These are phyloP conservation scores for Drosophila orena DNA, from an alignment of 1,140 invertebrate genomes.

Conservation along the genomic window DNA sequence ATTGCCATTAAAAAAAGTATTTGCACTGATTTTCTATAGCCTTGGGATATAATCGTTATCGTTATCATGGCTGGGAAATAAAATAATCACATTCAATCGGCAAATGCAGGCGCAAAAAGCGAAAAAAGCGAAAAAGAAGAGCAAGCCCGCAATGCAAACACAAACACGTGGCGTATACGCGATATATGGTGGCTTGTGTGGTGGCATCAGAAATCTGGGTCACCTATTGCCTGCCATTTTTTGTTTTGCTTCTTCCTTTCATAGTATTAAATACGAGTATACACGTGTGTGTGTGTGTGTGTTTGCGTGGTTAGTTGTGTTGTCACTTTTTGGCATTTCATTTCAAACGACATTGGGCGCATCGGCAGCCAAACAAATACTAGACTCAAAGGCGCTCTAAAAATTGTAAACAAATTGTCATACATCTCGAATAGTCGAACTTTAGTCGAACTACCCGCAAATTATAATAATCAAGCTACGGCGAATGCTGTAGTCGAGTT, in stretches of 20 bases:
- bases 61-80: conserved; percentile 34
- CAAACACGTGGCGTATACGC: conserved; percentile 44
- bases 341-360: conserved; percentile 63
- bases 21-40: conserved; percentile 34
- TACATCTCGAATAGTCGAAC: background rate
- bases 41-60: conserved; percentile 15
- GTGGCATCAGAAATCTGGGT: conserved; percentile 73
- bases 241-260: conserved; percentile 27
- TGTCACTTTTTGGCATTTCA: conserved; percentile 73
- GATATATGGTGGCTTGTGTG: conserved; percentile 20
- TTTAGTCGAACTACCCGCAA: background rate
- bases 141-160: conserved; percentile 7
- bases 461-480: background rate
- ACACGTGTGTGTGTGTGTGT: no score
- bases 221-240: conserved; percentile 73
- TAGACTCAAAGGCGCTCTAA: background rate
- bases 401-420: conserved; percentile 9
- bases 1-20: conserved; percentile 37
- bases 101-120: conserved; percentile 8
- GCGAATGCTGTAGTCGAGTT: no score
- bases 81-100: conserved; percentile 47
- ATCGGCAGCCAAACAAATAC: conserved; percentile 44
- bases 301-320: conserved; percentile 32
- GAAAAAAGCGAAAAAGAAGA: background rate
- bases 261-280: conserved; percentile 35